Conservation (phyloP, 2,888 invertebrate species). For the Caenorhabditis becei region DNA sequence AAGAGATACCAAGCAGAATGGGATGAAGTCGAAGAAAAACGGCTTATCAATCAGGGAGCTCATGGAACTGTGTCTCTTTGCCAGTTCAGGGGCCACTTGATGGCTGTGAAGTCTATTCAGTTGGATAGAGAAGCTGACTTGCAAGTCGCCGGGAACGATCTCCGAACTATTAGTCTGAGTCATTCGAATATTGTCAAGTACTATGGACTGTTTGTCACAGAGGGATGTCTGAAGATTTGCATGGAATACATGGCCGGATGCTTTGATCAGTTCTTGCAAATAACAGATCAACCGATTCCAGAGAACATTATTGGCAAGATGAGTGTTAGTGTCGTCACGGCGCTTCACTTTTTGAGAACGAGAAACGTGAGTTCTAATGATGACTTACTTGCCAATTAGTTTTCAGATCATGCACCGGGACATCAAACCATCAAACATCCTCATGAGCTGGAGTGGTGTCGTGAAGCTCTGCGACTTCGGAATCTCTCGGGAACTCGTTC, state of each 20-base stretch:
- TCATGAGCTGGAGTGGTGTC: background rate
- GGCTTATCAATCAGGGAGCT: background rate
- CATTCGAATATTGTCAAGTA: background rate
- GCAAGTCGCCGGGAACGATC: background rate
- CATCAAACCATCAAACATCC: background rate
- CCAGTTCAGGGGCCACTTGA: background rate
- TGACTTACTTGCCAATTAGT: no score
- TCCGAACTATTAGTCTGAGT: background rate
- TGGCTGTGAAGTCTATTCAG: background rate
- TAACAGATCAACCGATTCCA: background rate
- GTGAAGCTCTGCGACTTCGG: background rate
- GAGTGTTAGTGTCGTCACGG: background rate
- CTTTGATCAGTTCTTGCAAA: background rate
- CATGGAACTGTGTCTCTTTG: background rate
- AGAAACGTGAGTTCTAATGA: background rate
- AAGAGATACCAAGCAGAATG: no score
- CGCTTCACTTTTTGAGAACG: background rate
- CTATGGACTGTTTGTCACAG: background rate
- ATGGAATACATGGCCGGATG: background rate
- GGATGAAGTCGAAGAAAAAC: background rate
- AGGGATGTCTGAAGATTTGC: background rate
- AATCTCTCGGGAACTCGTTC: no score
- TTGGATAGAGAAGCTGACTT: background rate
- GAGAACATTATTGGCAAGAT: background rate
- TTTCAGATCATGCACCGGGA: background rate